These are phyloP conservation scores for Holotrichia oblita DNA, from an alignment of 1,140 invertebrate species.

Conservation along the genomic window DNA sequence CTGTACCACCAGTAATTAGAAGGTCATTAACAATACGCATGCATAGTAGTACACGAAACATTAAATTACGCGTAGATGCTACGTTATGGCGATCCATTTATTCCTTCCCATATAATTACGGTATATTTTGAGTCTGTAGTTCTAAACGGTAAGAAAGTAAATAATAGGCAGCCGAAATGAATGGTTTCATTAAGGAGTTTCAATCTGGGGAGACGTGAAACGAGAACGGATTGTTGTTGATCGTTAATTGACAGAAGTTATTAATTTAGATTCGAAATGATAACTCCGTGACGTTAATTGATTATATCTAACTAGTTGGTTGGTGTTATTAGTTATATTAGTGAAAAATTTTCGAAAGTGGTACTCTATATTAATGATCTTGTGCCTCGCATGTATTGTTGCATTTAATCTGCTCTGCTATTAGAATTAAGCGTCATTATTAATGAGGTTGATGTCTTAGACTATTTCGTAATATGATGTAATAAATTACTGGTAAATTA, in stretches of 20 bases:
- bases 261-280: conserved; percentile 21
- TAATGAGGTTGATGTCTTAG: neutral
- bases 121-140: neutral
- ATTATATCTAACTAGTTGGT: neutral
- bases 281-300: conserved; percentile 16
- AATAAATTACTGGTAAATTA: too few species aligned
- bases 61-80: neutral
- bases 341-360: neutral
- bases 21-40: conserved; percentile 20
- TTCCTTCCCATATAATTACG: neutral
- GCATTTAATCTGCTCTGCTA: neutral
- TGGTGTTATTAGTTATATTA: neutral
- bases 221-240: conserved; percentile 11
- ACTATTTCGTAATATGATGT: neutral
- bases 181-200: neutral
- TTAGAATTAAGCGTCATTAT: neutral
- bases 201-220: neutral
- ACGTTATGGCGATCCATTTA: neutral
- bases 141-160: neutral
- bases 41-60: too few species aligned
- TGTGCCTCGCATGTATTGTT: neutral
- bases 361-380: neutral
- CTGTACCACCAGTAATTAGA: neutral
- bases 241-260: conserved; percentile 17
- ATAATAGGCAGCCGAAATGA: conserved; percentile 8